Conservation (phyloP, 2,113 vertebrate genomes). For the Apus apus region DNA sequence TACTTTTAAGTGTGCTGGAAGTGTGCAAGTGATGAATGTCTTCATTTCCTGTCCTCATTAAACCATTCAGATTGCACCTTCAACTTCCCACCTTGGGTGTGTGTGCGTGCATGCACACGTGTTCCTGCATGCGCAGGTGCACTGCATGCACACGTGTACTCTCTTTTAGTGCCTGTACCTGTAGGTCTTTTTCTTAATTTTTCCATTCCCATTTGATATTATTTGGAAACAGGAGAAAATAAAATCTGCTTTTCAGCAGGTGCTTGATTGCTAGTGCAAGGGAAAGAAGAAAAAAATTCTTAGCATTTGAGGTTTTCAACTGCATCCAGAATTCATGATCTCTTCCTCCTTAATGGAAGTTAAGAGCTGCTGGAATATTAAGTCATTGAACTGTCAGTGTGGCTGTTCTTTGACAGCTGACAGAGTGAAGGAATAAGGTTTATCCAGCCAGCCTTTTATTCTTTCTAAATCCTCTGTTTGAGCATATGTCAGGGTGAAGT, state of each 20-base stretch:
- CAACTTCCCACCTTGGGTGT: background rate
- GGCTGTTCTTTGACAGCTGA: conserved; percentile 65
- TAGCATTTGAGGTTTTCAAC: conserved; percentile 9
- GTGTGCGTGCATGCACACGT: rapidly evolving
- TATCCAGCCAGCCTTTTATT: conserved; percentile 72
- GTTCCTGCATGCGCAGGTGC: background rate
- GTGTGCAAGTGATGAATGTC: background rate
- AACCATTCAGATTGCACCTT: background rate
- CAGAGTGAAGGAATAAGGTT: conserved; percentile 60
- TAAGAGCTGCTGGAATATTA: conserved; percentile 54
- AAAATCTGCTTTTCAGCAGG: conserved; percentile 17
- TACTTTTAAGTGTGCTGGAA: background rate
- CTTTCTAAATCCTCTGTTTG: conserved; percentile 56
- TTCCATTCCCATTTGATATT: background rate
- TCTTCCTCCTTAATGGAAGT: conserved; percentile 52
- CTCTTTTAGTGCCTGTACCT: rapidly evolving
- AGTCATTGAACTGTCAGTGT: conserved; percentile 59
- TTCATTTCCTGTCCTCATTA: background rate
- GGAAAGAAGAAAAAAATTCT: conserved; percentile 44
- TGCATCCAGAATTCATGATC: conserved; percentile 40
- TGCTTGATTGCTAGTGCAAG: conserved; percentile 17
- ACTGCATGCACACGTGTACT: rapidly evolving
- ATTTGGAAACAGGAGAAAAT: background rate
- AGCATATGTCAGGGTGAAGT: conserved; percentile 55
- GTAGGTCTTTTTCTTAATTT: background rate